Percentiles rank a stretch among this genome's conserved stretches.
Evolutionary conservation across 2,888 invertebrate species (phyloP).

Genomic region (Ctena decussata): DNA sequence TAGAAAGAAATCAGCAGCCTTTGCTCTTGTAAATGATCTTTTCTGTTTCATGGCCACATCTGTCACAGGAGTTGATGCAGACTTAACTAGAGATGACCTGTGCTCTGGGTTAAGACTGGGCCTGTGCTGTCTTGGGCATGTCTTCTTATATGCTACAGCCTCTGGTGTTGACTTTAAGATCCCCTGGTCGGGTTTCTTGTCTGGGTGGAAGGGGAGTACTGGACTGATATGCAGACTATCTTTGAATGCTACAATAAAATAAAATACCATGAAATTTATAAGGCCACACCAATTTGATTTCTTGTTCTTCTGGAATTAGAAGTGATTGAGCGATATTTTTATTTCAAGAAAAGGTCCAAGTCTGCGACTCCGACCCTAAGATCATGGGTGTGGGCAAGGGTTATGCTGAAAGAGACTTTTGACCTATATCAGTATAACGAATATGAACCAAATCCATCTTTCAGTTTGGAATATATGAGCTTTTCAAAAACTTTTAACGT

Average conservation of each 20-base stretch:
- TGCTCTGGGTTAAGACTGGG: background rate
- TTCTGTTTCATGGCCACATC: background rate
- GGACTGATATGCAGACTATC: slow-evolving; percentile 71
- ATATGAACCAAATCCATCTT: no score
- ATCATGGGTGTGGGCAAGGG: no score
- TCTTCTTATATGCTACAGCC: background rate
- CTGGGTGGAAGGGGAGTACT: slow-evolving; percentile 66
- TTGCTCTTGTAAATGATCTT: background rate
- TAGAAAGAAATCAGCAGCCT: slow-evolving; percentile 50
- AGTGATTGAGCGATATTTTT: no score
- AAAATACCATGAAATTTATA: no score
- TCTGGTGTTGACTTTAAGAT: slow-evolving; percentile 70
- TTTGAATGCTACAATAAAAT: slow-evolving; percentile 69
- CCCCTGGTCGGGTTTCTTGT: slow-evolving; percentile 71
- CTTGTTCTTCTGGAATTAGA: no score
- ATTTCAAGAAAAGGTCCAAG: no score
- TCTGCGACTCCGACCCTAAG: no score
- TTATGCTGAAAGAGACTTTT: no score
- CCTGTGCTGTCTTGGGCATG: background rate
- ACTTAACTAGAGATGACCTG: background rate
- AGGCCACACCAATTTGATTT: no score
- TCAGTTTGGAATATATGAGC: no score
- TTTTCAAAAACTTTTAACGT: no score
- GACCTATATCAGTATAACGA: no score
- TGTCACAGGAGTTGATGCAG: background rate